Base-by-base conservation (phyloP, 2,888 invertebrate species). In the Copidosoma aretas region DNA sequence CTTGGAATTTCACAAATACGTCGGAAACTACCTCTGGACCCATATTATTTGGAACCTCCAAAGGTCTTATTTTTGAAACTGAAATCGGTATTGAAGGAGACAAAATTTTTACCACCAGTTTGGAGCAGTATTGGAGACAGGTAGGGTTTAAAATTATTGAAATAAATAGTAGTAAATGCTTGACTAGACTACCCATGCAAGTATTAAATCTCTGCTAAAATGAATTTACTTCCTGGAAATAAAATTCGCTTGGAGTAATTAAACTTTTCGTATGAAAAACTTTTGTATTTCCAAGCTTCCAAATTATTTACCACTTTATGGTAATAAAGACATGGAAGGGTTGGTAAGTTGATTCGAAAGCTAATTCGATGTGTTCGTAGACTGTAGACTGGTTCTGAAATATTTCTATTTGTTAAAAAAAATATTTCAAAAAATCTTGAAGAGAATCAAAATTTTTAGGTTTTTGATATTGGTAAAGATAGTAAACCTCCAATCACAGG, bases 61-160 rank as follows among this genome's bases (percentile, higher is more conserved):
- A 92, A 80, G 97, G 97, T 0, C 86, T 94, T 56, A 92, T 97
- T 71, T 90, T 96, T 83, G 97, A 97, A 85, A 93, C 93, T 0
- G 96, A 97, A 82, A 87, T 97, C 61, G 89, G 90, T 22, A 86
- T 91, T 15, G 92, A 93, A 63, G 93, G 91, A 71, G 95, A 97
- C 71, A 91, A 91, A 80, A 90, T 93, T 82, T 93, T 94, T 81
- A 91, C 91, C 63, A 89, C 90, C 0, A 87, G 87, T 75, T 82
- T 88, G 60, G 93, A 93, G 77, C 92, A 92, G 77, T 94, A 93
- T 84, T 91, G 92, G 87, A 92, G 91, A 85, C 94, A 94, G 89
- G 95, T 95, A 86, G 80, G 70, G 59, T 32, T 3, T 46, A 49
- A 60, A 46, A 41, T 25, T 19, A 19, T 52, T 32, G 10, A 17